Evolutionary conservation across 37 sponge, comb jelly and placozoan genomes (phyloP), one percentile per base, ranked within the genome.

Genomic region (Geodia barretti): DNA sequence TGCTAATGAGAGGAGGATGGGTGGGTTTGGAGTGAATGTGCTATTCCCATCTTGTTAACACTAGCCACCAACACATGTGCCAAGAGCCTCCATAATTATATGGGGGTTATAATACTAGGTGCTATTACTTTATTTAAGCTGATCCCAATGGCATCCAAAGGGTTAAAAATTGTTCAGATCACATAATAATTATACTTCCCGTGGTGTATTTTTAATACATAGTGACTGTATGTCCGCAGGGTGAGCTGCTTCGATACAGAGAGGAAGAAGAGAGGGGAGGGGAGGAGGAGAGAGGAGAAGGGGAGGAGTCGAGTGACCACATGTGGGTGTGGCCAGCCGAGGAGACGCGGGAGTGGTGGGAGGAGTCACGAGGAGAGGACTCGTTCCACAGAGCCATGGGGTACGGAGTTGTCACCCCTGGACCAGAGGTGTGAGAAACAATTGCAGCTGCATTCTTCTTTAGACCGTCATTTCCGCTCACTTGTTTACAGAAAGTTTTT

Each of bases 1-100:
- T 89, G 38, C 33, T 77, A 4, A 62, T 76, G 9, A 39, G 47
- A 31, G 79, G 83, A 76, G 89, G 89, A 41, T 88, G 91, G 79
- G 79, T 90, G 34, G 74, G 91, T 90, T n/a, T n/a, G n/a, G 28
- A 77, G 75, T 54, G 9, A 33, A 39, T 36, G 39, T 34, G 39
- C n/a, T n/a, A n/a, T n/a, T n/a, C n/a, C n/a, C n/a, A n/a, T n/a
- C n/a, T n/a, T n/a, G n/a, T n/a, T n/a, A n/a, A n/a, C n/a, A n/a
- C n/a, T n/a, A n/a, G n/a, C n/a, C n/a, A n/a, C n/a, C n/a, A n/a
- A n/a, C n/a, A n/a, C n/a, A n/a, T n/a, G n/a, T n/a, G n/a, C n/a
- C n/a, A n/a, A n/a, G n/a, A n/a, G n/a, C n/a, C n/a, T n/a, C n/a
- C n/a, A n/a, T n/a, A n/a, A n/a, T n/a, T n/a, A n/a, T n/a, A n/a